Evolutionary conservation across 2,888 invertebrate genomes (phyloP).

Genomic region (Aspidapion aeneum): DNA sequence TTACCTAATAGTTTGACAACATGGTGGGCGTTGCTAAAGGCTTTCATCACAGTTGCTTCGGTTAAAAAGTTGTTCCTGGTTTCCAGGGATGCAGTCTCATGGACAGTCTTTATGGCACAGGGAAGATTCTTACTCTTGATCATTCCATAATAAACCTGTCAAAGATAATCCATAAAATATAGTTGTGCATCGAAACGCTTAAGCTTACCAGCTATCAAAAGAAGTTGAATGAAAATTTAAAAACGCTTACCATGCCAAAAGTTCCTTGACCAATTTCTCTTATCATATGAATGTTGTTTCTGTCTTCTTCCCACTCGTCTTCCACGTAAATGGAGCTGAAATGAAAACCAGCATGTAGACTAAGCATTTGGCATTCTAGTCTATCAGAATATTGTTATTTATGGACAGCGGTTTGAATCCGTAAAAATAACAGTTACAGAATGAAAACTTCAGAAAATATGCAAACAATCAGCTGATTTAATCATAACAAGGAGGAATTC

Average conservation of each 20-base stretch:
- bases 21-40: conserved; percentile 60
- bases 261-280: conserved; percentile 64
- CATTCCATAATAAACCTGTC: conserved; percentile 53
- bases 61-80: conserved; percentile 63
- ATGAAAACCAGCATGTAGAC: conserved; percentile 48
- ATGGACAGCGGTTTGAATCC: no score
- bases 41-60: conserved; percentile 72
- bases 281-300: conserved; percentile 54
- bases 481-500: no score
- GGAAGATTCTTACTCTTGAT: conserved; percentile 45
- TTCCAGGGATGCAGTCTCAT: conserved; percentile 53
- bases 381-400: no score
- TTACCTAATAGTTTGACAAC: conserved; percentile 52
- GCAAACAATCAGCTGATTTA: no score
- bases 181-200: no score
- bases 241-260: conserved; percentile 62
- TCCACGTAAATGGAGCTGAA: conserved; percentile 53
- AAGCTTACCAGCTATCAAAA: no score
- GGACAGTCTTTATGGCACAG: conserved; percentile 64
- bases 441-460: no score
- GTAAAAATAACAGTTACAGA: not conserved
- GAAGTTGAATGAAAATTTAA: no score
- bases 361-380: no score
- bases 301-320: conserved; percentile 69
- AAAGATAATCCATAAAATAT: no score